phyloP scores from a whole-genome alignment of 2,797 vertebrate genomes.

The Gila robusta region DNA sequence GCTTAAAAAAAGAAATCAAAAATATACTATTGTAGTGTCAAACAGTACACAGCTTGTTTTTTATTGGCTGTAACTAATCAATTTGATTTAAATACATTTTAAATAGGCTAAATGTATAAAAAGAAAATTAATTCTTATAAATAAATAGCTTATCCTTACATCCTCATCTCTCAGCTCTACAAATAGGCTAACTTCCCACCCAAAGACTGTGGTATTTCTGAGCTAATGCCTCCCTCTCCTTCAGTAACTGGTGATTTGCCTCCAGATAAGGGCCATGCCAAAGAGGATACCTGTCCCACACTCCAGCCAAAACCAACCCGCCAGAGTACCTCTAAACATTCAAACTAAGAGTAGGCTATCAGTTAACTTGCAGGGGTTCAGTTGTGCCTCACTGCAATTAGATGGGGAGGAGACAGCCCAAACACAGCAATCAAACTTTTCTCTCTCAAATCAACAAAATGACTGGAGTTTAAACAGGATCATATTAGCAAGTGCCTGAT shows the following conservation, averaged over 20 bases:
- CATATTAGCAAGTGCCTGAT: slow-evolving; percentile 15
- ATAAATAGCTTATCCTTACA: neutral
- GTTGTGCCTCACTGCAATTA: slow-evolving; percentile 23
- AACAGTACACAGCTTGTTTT: neutral
- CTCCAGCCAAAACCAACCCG: slow-evolving; percentile 8
- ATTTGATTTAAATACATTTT: neutral
- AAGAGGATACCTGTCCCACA: slow-evolving; percentile 42
- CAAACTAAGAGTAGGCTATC: slow-evolving; percentile 11
- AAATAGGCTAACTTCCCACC: slow-evolving; percentile 30
- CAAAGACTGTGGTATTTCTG: slow-evolving; percentile 22
- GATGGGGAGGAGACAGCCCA: slow-evolving; percentile 10
- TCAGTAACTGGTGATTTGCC: slow-evolving; percentile 26
- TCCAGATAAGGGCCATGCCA: slow-evolving; percentile 38
- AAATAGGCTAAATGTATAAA: neutral
- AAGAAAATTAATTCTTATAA: too few species aligned
- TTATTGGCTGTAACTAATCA: too few species aligned
- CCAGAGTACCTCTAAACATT: slow-evolving; percentile 26
- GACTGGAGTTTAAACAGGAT: slow-evolving; percentile 17
- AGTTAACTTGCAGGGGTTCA: slow-evolving; percentile 40
- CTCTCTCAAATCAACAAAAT: slow-evolving; percentile 13
- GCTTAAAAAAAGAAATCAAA: rapidly evolving
- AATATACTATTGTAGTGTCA: neutral
- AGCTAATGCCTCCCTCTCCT: slow-evolving; percentile 23
- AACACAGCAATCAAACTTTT: slow-evolving; percentile 33
- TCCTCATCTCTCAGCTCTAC: neutral